Conservation (phyloP, 2,113 vertebrate species). For the Microtus pennsylvanicus region DNA sequence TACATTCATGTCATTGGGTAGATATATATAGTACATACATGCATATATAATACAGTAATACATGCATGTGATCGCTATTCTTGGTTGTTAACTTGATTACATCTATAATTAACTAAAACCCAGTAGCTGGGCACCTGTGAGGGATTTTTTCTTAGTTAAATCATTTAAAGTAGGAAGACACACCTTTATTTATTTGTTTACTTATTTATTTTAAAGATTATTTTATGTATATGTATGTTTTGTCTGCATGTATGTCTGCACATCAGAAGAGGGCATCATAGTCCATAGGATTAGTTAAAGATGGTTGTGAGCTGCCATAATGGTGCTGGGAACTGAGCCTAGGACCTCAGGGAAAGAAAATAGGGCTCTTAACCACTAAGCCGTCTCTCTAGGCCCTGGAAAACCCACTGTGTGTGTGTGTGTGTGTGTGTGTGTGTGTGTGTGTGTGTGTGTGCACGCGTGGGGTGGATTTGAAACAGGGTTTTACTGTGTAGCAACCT, state of each 20-base stretch:
- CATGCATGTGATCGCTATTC: background rate
- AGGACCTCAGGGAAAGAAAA: background rate
- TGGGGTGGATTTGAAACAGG: background rate
- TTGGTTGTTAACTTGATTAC: background rate
- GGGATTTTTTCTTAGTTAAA: background rate
- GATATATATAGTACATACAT: background rate
- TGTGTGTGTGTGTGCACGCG: rapidly evolving
- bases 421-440: too few species aligned
- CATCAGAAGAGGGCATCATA: background rate
- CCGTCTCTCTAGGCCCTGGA: background rate
- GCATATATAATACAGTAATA: background rate
- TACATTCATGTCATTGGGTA: background rate
- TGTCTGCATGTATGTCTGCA: background rate
- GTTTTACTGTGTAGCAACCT: background rate
- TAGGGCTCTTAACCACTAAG: background rate
- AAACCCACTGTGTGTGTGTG: background rate
- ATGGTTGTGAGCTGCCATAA: background rate
- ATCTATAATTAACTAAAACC: background rate
- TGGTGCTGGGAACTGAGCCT: background rate
- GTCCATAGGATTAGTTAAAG: background rate
- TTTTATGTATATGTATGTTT: background rate
- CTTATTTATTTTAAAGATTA: background rate
- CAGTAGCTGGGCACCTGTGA: background rate
- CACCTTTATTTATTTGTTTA: background rate
- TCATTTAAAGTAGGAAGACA: background rate